Evolutionary conservation across 2,797 vertebrate genomes (phyloP), one percentile per base, ranked within the genome.

Genomic region (Helicolenus hilgendorfi): DNA sequence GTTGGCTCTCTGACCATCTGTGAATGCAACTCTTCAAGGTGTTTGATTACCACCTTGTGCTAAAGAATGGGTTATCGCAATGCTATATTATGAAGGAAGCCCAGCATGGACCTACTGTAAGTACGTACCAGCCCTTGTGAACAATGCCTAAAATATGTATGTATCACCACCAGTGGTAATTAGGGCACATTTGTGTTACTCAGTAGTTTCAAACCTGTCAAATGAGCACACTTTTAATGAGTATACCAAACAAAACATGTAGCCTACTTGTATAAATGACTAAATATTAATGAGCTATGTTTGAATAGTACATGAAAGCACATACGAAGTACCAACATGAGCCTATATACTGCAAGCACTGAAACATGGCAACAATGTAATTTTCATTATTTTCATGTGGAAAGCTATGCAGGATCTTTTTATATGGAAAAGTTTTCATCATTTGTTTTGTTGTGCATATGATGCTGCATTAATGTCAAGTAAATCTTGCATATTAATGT

Each of bases 41-140:
- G 49, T 79, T 72, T 63, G 68, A 86, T 91, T 38, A 71, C 29
- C 14, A 31, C 22, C 31, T 64, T 9, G 31, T 70, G 72, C 70
- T 72, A 65, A 63, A 41, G 62, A 79, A n/a, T 49, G n/a, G 53
- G 2, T 74, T 73, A 53, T 69, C 64, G 63, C 22, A 18, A 69
- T 22, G 27, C 15, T 41, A 49, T 20, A 49, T 8, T 49, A 2
- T 11, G 24, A 69, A 45, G 15, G 26, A 36, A 77, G 72, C 72
- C 22, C 0, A 62, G 49, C 26, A 71, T 22, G 56, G 77, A 49
- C 45, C 60, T 45, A 45, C 41, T 45, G 14, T 41, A 15, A 2
- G 0, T 67, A 60, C 11, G 4, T n/a, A 45, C 18, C 7, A 69
- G 56, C 8, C 41, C 7, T 11, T 11, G 4, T 73, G 35, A 70